Conservation (phyloP, 2,113 vertebrate species). For the Ictidomys tridecemlineatus region DNA sequence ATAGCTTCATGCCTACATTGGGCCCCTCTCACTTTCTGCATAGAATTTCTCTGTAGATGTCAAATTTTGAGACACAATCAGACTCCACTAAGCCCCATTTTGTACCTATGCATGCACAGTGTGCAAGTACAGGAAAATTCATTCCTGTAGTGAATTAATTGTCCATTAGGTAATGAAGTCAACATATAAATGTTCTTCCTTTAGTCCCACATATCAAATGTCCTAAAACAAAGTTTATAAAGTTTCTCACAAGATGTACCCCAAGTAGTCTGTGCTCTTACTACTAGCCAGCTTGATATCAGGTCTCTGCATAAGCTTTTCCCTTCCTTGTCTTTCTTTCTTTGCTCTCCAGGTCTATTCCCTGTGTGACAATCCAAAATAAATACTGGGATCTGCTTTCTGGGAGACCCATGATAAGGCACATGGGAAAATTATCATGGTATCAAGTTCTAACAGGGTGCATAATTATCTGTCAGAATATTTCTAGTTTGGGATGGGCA, state of each 20-base stretch:
- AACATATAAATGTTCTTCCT: not conserved
- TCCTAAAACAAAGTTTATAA: not conserved
- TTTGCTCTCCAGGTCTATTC: not conserved
- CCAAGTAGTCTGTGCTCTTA: not conserved
- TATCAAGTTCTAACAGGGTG: not conserved
- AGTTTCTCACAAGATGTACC: not conserved
- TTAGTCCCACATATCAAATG: not conserved
- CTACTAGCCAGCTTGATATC: not conserved
- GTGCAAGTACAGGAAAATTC: not conserved
- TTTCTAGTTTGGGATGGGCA: not conserved
- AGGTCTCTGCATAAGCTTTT: not conserved
- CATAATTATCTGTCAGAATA: not conserved
- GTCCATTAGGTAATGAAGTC: not conserved
- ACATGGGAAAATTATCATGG: not conserved
- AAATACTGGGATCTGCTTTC: not conserved
- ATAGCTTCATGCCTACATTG: not conserved
- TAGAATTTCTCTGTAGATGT: not conserved
- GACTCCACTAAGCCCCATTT: not conserved
- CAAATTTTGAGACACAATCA: not conserved
- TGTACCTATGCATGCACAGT: not conserved
- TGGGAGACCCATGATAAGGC: not conserved
- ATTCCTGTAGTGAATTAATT: not conserved
- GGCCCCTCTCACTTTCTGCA: not conserved
- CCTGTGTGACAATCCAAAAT: not conserved
- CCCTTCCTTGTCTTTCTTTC: not conserved